Evolutionary conservation across 1,140 invertebrate species (phyloP).

Genomic region (Scylla paramamosain): DNA sequence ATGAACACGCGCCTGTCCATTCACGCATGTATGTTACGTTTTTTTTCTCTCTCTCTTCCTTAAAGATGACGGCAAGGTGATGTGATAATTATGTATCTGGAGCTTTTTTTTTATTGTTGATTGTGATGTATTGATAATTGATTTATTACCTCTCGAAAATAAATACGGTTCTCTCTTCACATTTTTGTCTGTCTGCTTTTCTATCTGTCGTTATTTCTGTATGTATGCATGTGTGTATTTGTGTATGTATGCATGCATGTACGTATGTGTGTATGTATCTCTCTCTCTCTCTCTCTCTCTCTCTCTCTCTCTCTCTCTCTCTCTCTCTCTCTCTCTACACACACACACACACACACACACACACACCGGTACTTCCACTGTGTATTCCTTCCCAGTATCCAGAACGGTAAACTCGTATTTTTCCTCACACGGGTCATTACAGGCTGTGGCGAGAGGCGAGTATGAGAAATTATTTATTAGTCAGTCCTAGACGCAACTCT

Average conservation of each 20-base stretch:
- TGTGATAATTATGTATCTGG: background rate
- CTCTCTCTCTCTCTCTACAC: conserved; percentile 25
- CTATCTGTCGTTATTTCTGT: too few species aligned
- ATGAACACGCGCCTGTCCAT: conserved; percentile 15
- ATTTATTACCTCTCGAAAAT: background rate
- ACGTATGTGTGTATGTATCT: background rate
- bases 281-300: conserved; percentile 3
- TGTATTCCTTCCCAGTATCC: background rate
- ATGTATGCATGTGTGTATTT: too few species aligned
- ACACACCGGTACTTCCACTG: background rate
- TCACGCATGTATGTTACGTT: conserved; percentile 1
- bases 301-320: conserved; percentile 27
- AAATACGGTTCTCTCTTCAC: background rate
- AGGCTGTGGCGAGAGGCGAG: background rate
- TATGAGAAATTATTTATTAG: background rate
- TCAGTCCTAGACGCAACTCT: background rate
- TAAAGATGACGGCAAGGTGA: background rate
- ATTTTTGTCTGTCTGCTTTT: background rate
- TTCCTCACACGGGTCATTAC: background rate
- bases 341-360: too few species aligned
- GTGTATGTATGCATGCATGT: background rate
- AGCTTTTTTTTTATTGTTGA: too few species aligned
- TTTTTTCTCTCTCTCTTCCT: background rate
- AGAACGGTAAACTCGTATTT: background rate
- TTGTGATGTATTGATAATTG: too few species aligned